These are phyloP conservation scores for Lasioglossum leucozonium DNA, from an alignment of 2,888 invertebrate species.

Conservation along the genomic window DNA sequence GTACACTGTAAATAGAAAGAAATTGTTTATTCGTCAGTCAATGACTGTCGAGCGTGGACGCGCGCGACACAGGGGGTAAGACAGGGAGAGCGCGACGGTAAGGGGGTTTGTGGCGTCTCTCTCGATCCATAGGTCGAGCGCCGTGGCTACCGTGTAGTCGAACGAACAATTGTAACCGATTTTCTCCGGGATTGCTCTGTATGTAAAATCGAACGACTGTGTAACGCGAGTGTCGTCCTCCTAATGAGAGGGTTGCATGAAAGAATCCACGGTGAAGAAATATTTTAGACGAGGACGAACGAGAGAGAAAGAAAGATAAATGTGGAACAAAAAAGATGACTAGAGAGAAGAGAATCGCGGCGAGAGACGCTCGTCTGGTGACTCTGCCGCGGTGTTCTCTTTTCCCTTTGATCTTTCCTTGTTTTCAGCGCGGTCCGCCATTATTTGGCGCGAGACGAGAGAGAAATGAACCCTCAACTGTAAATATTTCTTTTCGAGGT, in stretches of 20 bases:
- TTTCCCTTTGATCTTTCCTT: not conserved
- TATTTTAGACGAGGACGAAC: not conserved
- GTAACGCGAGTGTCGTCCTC: slow-evolving; percentile 11
- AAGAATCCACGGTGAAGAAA: not conserved
- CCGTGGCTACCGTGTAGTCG: slow-evolving; percentile 79
- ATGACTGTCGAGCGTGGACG: slow-evolving; percentile 41
- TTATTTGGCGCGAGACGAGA: not conserved
- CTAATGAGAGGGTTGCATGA: not conserved
- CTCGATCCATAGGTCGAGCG: slow-evolving; percentile 75
- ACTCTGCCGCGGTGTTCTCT: not conserved
- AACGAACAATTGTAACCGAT: slow-evolving; percentile 62
- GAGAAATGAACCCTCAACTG: slow-evolving; percentile 64
- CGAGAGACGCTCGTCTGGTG: not conserved
- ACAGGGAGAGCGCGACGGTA: slow-evolving; percentile 12
- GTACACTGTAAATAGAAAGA: slow-evolving; percentile 11
- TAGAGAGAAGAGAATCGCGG: not conserved
- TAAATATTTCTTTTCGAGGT: slow-evolving; percentile 26
- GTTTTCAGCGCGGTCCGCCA: not conserved
- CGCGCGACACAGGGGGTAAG: not conserved
- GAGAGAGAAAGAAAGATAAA: not conserved
- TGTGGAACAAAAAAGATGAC: not conserved
- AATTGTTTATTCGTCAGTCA: slow-evolving; percentile 10
- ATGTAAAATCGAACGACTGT: slow-evolving; percentile 20
- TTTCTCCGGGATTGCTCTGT: slow-evolving; percentile 61
- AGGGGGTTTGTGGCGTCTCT: slow-evolving; percentile 64